A percentile compares a stretch with the other conserved stretches of the same genome.
Evolutionary conservation across 2,888 invertebrate genomes (phyloP).

Genomic region (Acanthacorydalis orientalis): DNA sequence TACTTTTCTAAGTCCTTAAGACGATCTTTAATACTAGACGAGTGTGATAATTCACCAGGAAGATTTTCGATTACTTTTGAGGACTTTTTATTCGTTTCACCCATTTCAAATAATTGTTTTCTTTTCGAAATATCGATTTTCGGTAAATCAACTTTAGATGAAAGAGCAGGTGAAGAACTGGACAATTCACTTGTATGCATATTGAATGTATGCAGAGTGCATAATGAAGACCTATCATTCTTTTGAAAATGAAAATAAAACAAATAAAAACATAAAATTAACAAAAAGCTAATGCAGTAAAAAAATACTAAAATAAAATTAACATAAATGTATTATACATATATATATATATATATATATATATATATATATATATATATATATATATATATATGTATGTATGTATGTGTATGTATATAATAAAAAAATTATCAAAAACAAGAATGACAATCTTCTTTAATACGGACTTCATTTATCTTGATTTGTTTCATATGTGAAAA

Average conservation of each 20-base stretch:
- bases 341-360: too few species aligned
- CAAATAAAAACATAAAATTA: background rate
- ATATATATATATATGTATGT: too few species aligned
- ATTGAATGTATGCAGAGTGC: conserved; percentile 1
- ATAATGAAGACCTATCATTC: conserved; percentile 1
- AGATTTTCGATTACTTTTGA: conserved; percentile 29
- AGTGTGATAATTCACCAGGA: conserved; percentile 44
- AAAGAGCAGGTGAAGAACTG: background rate
- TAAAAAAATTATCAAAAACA: too few species aligned
- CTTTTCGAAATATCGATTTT: conserved; percentile 70
- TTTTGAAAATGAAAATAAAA: background rate
- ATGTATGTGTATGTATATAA: too few species aligned
- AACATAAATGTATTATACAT: background rate
- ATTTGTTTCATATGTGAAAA: too few species aligned
- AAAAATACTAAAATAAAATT: background rate
- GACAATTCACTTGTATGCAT: background rate
- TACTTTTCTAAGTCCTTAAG: conserved; percentile 51
- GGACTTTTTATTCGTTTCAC: conserved; percentile 32
- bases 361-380: too few species aligned
- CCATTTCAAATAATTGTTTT: conserved; percentile 66
- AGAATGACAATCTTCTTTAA: too few species aligned
- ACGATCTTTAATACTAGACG: conserved; percentile 56
- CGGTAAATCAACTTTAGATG: conserved; percentile 30
- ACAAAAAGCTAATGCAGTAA: background rate
- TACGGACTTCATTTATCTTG: too few species aligned